These are phyloP conservation scores for Schlechtendalia chinensis DNA, from an alignment of 1,140 invertebrate genomes.

Conservation along the genomic window DNA sequence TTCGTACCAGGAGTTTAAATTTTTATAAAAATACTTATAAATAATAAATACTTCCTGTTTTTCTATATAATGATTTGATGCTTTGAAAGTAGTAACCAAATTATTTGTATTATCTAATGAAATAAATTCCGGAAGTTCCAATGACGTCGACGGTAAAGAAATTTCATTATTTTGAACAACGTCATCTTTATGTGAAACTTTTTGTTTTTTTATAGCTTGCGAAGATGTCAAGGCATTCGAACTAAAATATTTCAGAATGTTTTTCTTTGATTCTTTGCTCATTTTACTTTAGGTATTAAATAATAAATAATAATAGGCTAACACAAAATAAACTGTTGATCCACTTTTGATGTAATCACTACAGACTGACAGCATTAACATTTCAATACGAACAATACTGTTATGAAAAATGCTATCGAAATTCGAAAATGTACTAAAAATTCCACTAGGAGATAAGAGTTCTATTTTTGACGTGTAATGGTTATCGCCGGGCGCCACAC, in stretches of 20 bases:
- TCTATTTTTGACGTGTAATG: no score
- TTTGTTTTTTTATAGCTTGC: slow-evolving; percentile 5
- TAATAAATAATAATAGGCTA: no score
- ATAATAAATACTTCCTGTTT: slow-evolving; percentile 12
- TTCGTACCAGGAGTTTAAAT: neutral
- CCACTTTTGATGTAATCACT: no score
- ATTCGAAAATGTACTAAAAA: no score
- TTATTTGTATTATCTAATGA: slow-evolving; percentile 11
- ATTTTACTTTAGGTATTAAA: neutral
- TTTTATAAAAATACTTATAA: slow-evolving; percentile 4
- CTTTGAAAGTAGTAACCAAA: slow-evolving; percentile 8
- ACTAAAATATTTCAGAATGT: slow-evolving; percentile 18
- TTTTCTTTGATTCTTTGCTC: slow-evolving; percentile 26
- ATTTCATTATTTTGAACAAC: slow-evolving; percentile 11
- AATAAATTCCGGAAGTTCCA: neutral
- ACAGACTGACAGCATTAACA: no score
- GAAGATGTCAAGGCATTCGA: neutral
- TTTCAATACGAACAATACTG: no score
- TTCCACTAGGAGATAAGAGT: no score
- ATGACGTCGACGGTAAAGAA: neutral
- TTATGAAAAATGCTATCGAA: no score
- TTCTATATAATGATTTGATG: neutral
- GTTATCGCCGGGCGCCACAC: no score
- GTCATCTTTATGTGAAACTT: neutral
- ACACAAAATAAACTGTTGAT: no score